Base-by-base conservation (phyloP, 2,888 invertebrate species). In the Apodemia zela region DNA sequence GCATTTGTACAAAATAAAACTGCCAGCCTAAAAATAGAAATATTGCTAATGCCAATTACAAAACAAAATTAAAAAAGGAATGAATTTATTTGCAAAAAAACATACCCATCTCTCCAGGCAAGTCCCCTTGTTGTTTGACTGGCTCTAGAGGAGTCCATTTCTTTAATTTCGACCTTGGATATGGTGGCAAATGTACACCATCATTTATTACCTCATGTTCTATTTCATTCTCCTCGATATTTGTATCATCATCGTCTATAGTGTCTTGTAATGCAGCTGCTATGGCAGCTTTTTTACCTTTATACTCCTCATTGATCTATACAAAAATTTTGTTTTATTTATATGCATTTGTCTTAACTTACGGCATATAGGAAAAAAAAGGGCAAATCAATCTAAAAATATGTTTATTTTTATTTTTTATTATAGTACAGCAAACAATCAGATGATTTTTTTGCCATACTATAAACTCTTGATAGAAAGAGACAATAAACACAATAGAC, bases 31-130 rank as follows among this genome's bases (percentile, higher is more conserved):
- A 29, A 29, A 29, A n/a, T n/a, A n/a, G n/a, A n/a, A n/a, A 25
- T 25, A 25, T 25, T 25, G 25, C 25, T 25, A 1, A 33, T 33
- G 1, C 7, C 8, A 33, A 33, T 33, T 8, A 8, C 33, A 33
- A 33, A 33, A 33, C 33, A 33, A 33, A n/a, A n/a, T n/a, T n/a
- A 0, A 33, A 8, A 7, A 38, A 38, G 13, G 2, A 38, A 38
- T 38, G 4, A 3, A 13, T 38, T 38, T 38, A 38, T 38, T 45
- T 45, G 7, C 6, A n/a, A 45, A 59, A n/a, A 29, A 47, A 35
- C 82, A 88, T 92, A 74, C 99, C 99, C 93, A 96, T 93, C 91
- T 99, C 99, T 54, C 99, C 99, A 38, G 97, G 97, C 66, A 93
- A 93, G 2, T 95, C 95, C 58, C 92, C 92, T 59, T 89, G 87